Base-by-base conservation (phyloP, 2,113 vertebrate species). In the Phainopepla nitens region DNA sequence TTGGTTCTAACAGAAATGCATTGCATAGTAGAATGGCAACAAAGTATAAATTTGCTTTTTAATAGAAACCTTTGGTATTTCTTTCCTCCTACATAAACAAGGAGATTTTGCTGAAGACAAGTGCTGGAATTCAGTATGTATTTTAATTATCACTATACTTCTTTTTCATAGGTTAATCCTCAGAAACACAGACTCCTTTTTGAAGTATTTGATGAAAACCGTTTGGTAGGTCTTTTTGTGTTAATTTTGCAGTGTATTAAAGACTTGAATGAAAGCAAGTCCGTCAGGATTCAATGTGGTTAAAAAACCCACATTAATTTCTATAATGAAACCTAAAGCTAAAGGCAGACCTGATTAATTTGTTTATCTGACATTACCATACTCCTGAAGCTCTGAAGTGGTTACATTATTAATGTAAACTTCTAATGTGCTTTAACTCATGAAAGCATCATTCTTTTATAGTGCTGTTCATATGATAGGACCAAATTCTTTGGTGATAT, bases 181-280 rank as follows among this genome's bases (percentile, higher is more conserved):
- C 98, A 97, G 78, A 98, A 98, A 80, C 99, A 99, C 94, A 98
- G 99, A 36, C 97, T 99, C 47, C 98, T 99, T 61, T 98, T 99
- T 70, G 99, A 99, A 98, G 99, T 99, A 62, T 99, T 99, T 97
- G 99, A 99, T 97, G 99, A 99, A 97, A 99, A 99, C 86, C 99
- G 99, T 39, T 97, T 99, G 99, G 99, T 99, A 98, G 97, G 99
- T 98, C 41, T n/a, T 25, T 25, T 29, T 56, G 13, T 57, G 8
- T 61, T 85, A 41, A 51, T 62, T 35, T 50, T 91, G 62, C 51
- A 28, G 1, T 65, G 3, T 65, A 31, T 71, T 86, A 20, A 70
- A 75, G 25, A 33, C n/a, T 45, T 69, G 28, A 60, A 17, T 60
- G 36, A 60, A 87, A 57, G 17, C 29, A 77, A 66, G 17, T 78